Percentiles rank a stretch among this genome's conserved stretches.
Evolutionary conservation across 2,113 vertebrate genomes (phyloP).

Genomic region (Polypterus senegalus): DNA sequence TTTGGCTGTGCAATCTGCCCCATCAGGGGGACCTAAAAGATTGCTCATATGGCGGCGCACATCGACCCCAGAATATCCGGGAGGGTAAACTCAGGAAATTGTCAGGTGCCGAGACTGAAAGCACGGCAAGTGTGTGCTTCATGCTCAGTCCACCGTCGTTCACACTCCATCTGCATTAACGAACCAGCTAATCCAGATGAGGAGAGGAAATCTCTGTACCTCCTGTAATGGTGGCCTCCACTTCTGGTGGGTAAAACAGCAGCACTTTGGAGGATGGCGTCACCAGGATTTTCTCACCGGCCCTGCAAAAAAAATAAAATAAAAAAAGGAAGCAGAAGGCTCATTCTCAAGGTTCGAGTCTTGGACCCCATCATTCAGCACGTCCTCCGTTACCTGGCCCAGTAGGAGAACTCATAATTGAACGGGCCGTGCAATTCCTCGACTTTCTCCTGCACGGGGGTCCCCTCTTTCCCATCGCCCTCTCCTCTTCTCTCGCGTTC

Average conservation of each 20-base stretch:
- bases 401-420: slow-evolving; percentile 89
- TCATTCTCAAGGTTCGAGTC: rapidly evolving
- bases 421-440: slow-evolving; percentile 81
- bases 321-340: background rate
- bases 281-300: slow-evolving; percentile 89
- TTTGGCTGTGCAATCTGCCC: too few relatives aligned
- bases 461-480: slow-evolving; percentile 51
- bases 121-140: too few relatives aligned
- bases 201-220: slow-evolving; percentile 40
- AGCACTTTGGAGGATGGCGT: slow-evolving; percentile 88
- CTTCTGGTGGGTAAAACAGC: slow-evolving; percentile 85
- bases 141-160: too few relatives aligned
- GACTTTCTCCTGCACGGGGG: slow-evolving; percentile 72
- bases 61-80: too few relatives aligned
- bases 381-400: slow-evolving; percentile 65
- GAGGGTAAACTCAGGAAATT: too few relatives aligned
- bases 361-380: slow-evolving; percentile 1
- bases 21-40: too few relatives aligned
- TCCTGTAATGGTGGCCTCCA: slow-evolving; percentile 83
- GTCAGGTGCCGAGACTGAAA: background rate
- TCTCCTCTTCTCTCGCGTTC: slow-evolving; percentile 65
- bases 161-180: background rate
- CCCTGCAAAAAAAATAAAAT: slow-evolving; percentile 42
- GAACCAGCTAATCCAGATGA: background rate
- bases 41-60: too few relatives aligned